Evolutionary conservation across 2,113 vertebrate genomes (phyloP).

Genomic region (Balaeniceps rex): DNA sequence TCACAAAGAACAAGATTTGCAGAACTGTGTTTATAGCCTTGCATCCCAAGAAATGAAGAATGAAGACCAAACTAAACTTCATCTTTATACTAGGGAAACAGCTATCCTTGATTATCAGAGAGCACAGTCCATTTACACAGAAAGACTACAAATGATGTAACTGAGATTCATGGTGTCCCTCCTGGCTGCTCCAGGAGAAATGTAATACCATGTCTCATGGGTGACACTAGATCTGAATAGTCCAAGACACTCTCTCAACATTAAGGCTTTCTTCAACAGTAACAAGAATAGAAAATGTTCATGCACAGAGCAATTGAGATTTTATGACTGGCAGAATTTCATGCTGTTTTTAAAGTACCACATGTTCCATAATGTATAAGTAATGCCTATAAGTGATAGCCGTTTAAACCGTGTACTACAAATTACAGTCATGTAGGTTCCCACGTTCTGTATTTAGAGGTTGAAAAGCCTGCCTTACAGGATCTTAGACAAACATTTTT

Average conservation of each 20-base stretch:
- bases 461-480: background rate
- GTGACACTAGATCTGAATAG: background rate
- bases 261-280: background rate
- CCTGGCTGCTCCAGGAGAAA: background rate
- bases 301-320: background rate
- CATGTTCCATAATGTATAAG: background rate
- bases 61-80: background rate
- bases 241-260: background rate
- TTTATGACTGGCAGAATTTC: background rate
- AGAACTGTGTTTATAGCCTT: background rate
- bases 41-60: background rate
- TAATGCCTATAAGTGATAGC: background rate
- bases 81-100: background rate
- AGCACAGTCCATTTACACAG: background rate
- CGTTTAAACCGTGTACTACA: background rate
- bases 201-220: background rate
- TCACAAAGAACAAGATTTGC: background rate
- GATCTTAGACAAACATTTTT: background rate
- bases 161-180: background rate
- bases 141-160: background rate
- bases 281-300: background rate
- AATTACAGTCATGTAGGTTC: background rate
- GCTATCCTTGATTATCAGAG: background rate
- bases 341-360: background rate
- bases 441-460: background rate